Percentiles rank a stretch among this genome's conserved stretches.
Conservation (phyloP, 2,888 invertebrate species). For the Tuberolachnus salignus region DNA sequence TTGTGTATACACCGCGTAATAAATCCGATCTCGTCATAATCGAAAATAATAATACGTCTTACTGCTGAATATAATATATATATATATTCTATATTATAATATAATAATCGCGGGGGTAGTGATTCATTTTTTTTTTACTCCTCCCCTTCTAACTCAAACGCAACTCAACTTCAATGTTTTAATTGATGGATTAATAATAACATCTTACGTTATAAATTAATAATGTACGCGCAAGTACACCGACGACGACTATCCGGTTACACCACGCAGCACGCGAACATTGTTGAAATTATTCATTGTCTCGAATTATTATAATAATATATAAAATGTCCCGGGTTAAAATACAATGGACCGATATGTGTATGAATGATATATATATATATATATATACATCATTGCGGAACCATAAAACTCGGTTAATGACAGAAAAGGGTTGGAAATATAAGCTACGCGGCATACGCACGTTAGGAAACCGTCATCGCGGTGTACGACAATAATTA, state of each 20-base stretch:
- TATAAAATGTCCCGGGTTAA: slow-evolving; percentile 34
- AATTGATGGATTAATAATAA: slow-evolving; percentile 32
- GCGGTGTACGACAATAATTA: not conserved
- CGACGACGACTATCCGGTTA: slow-evolving; percentile 8
- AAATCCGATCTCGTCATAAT: not conserved
- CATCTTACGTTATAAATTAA: slow-evolving; percentile 1
- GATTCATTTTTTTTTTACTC: not conserved
- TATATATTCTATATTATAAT: no score
- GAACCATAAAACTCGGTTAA: slow-evolving; percentile 47
- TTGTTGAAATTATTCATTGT: slow-evolving; percentile 45
- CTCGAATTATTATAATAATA: slow-evolving; percentile 23
- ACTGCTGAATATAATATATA: no score
- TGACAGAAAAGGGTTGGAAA: slow-evolving; percentile 40
- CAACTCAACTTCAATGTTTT: slow-evolving; percentile 17
- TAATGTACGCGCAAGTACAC: not conserved
- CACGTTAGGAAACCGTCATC: not conserved
- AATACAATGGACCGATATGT: slow-evolving; percentile 41
- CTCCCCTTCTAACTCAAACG: not conserved
- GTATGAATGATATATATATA: no score
- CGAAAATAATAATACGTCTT: no score
- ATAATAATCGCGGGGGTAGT: no score
- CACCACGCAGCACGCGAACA: slow-evolving; percentile 14
- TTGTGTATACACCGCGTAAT: no score
- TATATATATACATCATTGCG: no score
- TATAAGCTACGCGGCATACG: slow-evolving; percentile 7